A percentile compares a stretch with the other conserved stretches of the same genome.
Evolutionary conservation across 30 jellyfish, hydroid and myxozoan genomes (phyloP).

Genomic region (Morbakka virulenta): DNA sequence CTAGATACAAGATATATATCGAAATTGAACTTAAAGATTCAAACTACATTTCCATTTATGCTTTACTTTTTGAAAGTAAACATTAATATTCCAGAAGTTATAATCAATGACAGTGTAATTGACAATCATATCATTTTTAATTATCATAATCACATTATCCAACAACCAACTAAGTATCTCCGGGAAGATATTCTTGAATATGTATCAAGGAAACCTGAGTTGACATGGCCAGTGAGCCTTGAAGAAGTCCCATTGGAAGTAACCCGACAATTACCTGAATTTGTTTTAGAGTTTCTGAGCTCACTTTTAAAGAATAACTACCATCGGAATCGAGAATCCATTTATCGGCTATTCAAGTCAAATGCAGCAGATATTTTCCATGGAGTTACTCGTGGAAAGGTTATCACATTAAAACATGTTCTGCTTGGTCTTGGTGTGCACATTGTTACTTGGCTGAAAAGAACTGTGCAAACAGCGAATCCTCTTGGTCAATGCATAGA

Average conservation of each 20-base stretch:
- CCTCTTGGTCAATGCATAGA: no score
- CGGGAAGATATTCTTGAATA: background rate
- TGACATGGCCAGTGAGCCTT: background rate
- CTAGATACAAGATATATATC: slow-evolving; percentile 16
- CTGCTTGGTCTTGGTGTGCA: slow-evolving; percentile 11
- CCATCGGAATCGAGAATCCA: background rate
- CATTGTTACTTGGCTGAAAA: no score
- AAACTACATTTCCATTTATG: slow-evolving; percentile 6
- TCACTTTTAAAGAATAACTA: no score
- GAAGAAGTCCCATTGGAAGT: background rate
- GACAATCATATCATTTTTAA: slow-evolving; percentile 10
- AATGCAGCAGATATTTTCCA: slow-evolving; percentile 4
- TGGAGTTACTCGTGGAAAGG: slow-evolving; percentile 14
- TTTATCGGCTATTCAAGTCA: background rate
- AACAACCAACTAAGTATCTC: slow-evolving; percentile 18
- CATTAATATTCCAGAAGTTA: slow-evolving; percentile 3
- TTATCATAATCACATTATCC: slow-evolving; percentile 14
- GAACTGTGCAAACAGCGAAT: no score
- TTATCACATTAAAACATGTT: background rate
- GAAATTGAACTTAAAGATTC: slow-evolving; percentile 5
- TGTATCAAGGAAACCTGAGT: background rate
- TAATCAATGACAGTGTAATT: slow-evolving; percentile 3
- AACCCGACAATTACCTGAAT: background rate
- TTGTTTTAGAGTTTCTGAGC: no score
- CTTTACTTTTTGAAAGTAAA: slow-evolving; percentile 1